Conservation (phyloP, 2,797 vertebrate species). For the Pogonophryne albipinna region DNA sequence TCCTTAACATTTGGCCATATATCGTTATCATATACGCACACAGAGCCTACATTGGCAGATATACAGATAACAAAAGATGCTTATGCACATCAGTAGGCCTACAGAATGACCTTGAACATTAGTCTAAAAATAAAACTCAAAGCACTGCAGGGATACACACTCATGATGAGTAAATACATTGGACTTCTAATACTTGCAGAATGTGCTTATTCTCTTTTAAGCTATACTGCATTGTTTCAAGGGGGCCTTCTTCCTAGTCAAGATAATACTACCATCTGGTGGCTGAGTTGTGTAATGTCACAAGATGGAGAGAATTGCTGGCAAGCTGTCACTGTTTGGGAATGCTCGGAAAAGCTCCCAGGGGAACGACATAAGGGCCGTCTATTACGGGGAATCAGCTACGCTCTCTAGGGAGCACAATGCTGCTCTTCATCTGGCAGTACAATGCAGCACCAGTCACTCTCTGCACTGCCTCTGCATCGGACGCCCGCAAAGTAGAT, state of each 20-base stretch:
- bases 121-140: conserved; percentile 1
- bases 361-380: neutral
- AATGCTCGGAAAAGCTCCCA: conserved; percentile 20
- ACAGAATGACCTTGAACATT: conserved; percentile 1
- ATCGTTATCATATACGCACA: neutral
- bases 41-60: neutral
- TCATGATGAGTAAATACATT: neutral
- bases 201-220: neutral
- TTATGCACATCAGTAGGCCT: neutral
- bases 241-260: conserved; percentile 2
- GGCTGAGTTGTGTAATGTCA: conserved; percentile 40
- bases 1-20: neutral
- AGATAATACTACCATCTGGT: conserved; percentile 70
- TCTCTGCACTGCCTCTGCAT: neutral
- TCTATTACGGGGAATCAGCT: conserved; percentile 26
- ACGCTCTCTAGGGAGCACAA: conserved; percentile 33
- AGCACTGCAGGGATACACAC: conserved; percentile 13
- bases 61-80: neutral
- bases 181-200: neutral
- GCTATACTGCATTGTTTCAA: neutral
- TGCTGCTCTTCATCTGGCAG: conserved; percentile 50
- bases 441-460: conserved; percentile 47
- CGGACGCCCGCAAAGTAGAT: conserved; percentile 12
- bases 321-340: conserved; percentile 6
- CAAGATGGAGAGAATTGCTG: neutral